phyloP scores from a whole-genome alignment of 1,140 invertebrate species.

The Dendrolimus kikuchii region DNA sequence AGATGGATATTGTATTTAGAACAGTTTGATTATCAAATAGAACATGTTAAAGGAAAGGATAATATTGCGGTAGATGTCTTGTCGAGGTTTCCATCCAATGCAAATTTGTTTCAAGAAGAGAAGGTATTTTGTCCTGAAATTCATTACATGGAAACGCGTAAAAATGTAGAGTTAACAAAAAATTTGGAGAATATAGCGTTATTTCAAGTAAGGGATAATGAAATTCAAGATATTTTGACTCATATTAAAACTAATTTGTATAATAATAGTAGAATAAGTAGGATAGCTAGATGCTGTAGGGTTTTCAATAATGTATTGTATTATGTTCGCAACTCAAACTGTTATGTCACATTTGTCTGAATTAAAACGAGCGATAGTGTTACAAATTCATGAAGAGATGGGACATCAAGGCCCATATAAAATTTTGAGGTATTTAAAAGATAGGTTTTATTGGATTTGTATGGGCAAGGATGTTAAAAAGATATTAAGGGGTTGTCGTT shows the following conservation, averaged over 20 bases:
- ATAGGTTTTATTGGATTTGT: slow-evolving; percentile 29
- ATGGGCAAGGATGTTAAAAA: slow-evolving; percentile 17
- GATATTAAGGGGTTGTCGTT: slow-evolving; percentile 20
- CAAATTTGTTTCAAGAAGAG: slow-evolving; percentile 21
- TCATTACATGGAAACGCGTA: slow-evolving; percentile 8
- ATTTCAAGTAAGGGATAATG: background rate
- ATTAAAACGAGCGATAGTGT: slow-evolving; percentile 5
- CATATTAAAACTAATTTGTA: background rate
- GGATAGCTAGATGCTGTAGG: background rate
- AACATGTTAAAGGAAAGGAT: slow-evolving; percentile 33
- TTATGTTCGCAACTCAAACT: background rate
- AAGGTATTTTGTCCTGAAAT: slow-evolving; percentile 13
- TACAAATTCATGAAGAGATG: slow-evolving; percentile 24
- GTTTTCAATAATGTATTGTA: slow-evolving; percentile 1
- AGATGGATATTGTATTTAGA: slow-evolving; percentile 56
- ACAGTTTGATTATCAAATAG: slow-evolving; percentile 48
- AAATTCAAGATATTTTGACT: background rate
- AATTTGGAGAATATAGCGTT: slow-evolving; percentile 6
- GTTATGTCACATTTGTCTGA: slow-evolving; percentile 11
- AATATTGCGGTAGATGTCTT: slow-evolving; percentile 32
- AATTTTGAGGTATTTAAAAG: slow-evolving; percentile 25
- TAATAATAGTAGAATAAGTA: background rate
- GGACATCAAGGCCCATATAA: slow-evolving; percentile 40
- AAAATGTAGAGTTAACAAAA: slow-evolving; percentile 6
- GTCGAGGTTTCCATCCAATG: slow-evolving; percentile 20